phyloP scores from a whole-genome alignment of 1,140 invertebrate genomes.

The Lordiphosa stackelbergi region DNA sequence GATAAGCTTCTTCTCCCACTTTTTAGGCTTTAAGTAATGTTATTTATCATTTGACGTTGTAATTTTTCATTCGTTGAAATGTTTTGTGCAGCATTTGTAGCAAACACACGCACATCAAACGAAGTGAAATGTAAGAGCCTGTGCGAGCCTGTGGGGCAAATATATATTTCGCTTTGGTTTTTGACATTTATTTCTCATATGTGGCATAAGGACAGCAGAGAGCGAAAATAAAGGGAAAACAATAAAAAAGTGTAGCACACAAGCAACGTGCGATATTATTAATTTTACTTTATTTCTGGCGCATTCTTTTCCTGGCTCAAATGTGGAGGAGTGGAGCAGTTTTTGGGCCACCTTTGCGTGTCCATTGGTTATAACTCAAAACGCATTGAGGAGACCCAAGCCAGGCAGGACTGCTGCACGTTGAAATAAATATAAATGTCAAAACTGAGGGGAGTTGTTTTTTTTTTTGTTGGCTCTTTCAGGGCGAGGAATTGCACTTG shows the following conservation, averaged over 20 bases:
- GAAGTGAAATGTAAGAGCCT: background rate
- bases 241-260: conserved; percentile 13
- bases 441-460: conserved; percentile 60
- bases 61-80: conserved; percentile 32
- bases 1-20: conserved; percentile 37
- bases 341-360: conserved; percentile 69
- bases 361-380: conserved; percentile 70
- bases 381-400: conserved; percentile 46
- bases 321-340: conserved; percentile 29
- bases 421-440: conserved; percentile 76
- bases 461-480: conserved; percentile 23
- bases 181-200: conserved; percentile 17
- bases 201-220: background rate
- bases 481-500: conserved; percentile 26
- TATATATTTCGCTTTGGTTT: conserved; percentile 16
- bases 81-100: background rate
- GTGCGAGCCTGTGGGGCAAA: conserved; percentile 1
- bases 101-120: conserved; percentile 9
- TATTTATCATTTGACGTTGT: conserved; percentile 38
- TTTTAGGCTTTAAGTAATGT: conserved; percentile 34
- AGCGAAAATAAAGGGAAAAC: conserved; percentile 3
- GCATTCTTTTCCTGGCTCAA: conserved; percentile 7
- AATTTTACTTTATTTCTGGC: conserved; percentile 11
- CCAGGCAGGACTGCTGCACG: conserved; percentile 47
- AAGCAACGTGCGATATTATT: conserved; percentile 17